Conservation (phyloP, 2,113 vertebrate species). For the Saguinus imperator region DNA sequence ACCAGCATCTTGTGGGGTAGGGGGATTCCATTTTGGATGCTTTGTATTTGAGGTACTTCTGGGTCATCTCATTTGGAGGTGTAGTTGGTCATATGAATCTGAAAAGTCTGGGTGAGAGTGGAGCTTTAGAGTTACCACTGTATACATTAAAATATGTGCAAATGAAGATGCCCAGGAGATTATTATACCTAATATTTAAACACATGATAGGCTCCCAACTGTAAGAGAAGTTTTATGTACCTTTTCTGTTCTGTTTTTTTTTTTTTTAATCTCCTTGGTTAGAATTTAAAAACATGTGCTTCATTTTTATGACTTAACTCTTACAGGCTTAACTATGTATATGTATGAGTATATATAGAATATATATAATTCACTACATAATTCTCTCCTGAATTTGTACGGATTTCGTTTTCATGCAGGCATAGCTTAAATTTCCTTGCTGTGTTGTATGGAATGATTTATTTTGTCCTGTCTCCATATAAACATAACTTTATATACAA, state of each 20-base stretch:
- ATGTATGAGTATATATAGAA: background rate
- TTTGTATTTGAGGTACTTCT: background rate
- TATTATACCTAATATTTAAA: background rate
- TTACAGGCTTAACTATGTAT: background rate
- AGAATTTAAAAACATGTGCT: background rate
- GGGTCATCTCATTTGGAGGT: background rate
- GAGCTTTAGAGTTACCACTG: background rate
- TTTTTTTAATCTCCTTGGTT: background rate
- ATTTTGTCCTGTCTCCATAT: background rate
- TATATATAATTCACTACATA: background rate
- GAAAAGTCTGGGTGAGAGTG: background rate
- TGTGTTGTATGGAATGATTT: background rate
- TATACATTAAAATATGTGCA: background rate
- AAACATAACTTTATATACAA: constrained; percentile 6
- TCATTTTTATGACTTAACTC: background rate
- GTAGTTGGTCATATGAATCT: background rate
- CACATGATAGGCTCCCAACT: background rate
- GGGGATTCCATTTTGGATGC: background rate
- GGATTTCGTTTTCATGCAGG: background rate
- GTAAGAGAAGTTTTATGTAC: background rate
- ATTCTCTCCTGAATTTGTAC: constrained; percentile 6
- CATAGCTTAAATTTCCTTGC: background rate
- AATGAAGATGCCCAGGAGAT: background rate
- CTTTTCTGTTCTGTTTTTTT: background rate
- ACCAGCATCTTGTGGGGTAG: background rate